phyloP scores from a whole-genome alignment of 2,113 vertebrate genomes.

The Etia nguti region DNA sequence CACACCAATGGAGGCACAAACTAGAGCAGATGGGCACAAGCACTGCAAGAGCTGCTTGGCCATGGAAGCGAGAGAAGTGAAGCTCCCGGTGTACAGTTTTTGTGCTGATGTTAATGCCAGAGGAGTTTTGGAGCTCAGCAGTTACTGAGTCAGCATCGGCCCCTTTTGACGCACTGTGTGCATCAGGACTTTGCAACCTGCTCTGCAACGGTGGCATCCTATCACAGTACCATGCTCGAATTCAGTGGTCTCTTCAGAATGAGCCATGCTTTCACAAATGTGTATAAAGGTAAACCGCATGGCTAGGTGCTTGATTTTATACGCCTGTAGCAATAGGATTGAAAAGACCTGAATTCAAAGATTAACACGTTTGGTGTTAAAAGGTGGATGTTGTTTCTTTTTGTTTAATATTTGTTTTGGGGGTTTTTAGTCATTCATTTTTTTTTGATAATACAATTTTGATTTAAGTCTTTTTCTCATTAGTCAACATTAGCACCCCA shows the following conservation, averaged over 20 bases:
- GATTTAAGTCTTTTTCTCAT: background rate
- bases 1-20: background rate
- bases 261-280: background rate
- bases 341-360: background rate
- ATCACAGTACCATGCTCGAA: background rate
- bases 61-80: background rate
- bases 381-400: background rate
- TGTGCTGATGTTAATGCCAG: background rate
- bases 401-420: background rate
- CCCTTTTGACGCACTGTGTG: background rate
- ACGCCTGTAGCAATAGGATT: background rate
- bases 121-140: background rate
- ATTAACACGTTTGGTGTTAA: background rate
- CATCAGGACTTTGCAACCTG: background rate
- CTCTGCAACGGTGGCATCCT: background rate
- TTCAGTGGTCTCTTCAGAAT: background rate
- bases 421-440: rapidly evolving
- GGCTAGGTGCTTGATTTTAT: background rate
- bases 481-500: background rate
- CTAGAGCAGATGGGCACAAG: background rate
- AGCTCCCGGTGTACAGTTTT: background rate
- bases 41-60: background rate
- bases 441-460: background rate
- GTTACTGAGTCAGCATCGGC: background rate
- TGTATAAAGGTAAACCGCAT: background rate